phyloP scores from a whole-genome alignment of 2,888 invertebrate species.

The Hartigia nigra region DNA sequence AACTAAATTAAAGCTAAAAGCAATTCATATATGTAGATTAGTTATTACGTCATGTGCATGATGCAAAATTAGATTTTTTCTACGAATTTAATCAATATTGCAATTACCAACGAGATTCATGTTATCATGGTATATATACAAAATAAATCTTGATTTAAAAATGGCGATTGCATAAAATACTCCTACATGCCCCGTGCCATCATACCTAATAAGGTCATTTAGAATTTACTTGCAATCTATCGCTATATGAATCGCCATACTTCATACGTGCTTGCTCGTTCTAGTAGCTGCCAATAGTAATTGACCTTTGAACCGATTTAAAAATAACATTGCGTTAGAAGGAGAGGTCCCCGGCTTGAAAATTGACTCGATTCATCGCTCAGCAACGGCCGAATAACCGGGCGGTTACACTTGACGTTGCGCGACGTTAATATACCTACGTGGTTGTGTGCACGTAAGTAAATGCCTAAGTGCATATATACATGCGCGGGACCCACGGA shows the following conservation, averaged over 20 bases:
- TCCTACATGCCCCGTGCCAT: background rate
- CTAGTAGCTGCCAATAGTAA: conserved; percentile 11
- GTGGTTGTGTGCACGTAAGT: background rate
- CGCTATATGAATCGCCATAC: background rate
- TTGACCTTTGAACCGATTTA: conserved; percentile 19
- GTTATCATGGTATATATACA: too few relatives aligned
- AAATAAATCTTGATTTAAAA: too few relatives aligned
- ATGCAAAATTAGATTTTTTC: too few relatives aligned
- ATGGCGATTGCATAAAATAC: background rate
- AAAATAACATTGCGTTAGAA: conserved; percentile 15
- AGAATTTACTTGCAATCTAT: background rate
- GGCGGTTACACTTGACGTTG: background rate
- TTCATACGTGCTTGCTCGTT: background rate
- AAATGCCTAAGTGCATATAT: background rate
- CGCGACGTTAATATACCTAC: background rate
- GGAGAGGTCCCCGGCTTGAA: background rate
- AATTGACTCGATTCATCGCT: background rate
- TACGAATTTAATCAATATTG: too few relatives aligned
- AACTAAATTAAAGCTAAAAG: too few relatives aligned
- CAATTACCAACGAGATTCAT: too few relatives aligned
- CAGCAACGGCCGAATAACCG: background rate
- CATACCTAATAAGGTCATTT: background rate
- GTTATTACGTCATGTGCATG: too few relatives aligned
- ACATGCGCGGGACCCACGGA: background rate
- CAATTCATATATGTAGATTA: too few relatives aligned